Percentiles rank a stretch among this genome's conserved stretches.
These are phyloP conservation scores for Apodemia hepburni DNA, from an alignment of 2,888 invertebrate genomes.

Conservation along the genomic window DNA sequence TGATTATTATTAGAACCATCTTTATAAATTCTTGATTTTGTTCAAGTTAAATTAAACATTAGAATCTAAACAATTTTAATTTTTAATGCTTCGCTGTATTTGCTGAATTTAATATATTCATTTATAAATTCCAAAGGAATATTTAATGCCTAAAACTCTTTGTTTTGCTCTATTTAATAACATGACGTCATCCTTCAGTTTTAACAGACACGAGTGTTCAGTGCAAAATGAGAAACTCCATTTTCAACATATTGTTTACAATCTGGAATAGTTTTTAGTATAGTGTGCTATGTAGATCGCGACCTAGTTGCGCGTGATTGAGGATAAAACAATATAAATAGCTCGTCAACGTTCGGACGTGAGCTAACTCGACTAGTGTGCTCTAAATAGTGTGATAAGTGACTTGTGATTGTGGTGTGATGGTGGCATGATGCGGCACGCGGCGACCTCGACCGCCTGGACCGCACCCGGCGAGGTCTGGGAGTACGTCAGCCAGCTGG, in stretches of 20 bases:
- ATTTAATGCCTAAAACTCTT: background rate
- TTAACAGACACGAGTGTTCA: conserved; percentile 9
- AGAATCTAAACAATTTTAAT: too few relatives aligned
- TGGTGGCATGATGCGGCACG: conserved; percentile 77
- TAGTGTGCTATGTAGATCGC: conserved; percentile 66
- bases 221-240: conserved; percentile 16
- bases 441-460: conserved; percentile 68
- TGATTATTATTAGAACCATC: too few relatives aligned
- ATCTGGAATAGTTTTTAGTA: conserved; percentile 56
- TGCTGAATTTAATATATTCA: background rate
- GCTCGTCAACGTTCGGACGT: conserved; percentile 67
- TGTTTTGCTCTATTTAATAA: background rate
- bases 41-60: too few relatives aligned
- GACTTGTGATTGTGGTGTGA: conserved; percentile 45
- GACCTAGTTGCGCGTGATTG: conserved; percentile 76
- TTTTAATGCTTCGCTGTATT: too few relatives aligned
- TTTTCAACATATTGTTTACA: conserved; percentile 45
- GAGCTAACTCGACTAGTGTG: conserved; percentile 38
- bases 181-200: conserved; percentile 8
- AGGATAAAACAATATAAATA: conserved; percentile 80
- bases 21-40: too few relatives aligned
- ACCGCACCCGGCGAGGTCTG: conserved; percentile 82
- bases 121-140: background rate
- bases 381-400: conserved; percentile 37
- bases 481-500: conserved; percentile 84